A percentile compares a stretch with the other conserved stretches of the same genome.
These are phyloP conservation scores for Lagria hirta DNA, from an alignment of 2,888 invertebrate genomes.

Conservation along the genomic window DNA sequence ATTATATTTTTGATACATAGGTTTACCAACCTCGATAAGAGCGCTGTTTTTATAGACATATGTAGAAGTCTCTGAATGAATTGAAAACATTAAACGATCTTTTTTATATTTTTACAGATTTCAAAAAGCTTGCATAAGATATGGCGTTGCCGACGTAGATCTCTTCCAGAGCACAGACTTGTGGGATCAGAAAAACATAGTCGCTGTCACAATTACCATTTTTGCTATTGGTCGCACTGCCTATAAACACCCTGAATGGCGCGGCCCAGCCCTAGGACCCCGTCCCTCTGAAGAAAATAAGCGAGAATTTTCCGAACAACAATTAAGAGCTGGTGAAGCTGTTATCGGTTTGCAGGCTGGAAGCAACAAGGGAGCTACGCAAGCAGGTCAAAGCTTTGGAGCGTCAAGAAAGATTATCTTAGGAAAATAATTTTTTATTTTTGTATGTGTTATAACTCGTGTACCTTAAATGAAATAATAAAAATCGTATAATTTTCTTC, in stretches of 20 bases:
- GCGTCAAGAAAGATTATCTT: constrained; percentile 79
- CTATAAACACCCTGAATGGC: constrained; percentile 81
- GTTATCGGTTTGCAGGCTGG: constrained; percentile 89
- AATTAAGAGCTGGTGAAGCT: constrained; percentile 78
- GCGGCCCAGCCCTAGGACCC: constrained; percentile 80
- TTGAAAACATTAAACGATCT: too few relatives aligned
- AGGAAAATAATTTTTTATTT: constrained; percentile 65
- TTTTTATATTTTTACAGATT: too few relatives aligned
- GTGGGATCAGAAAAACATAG: constrained; percentile 88
- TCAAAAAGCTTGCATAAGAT: constrained; percentile 76
- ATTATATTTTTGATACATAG: too few relatives aligned
- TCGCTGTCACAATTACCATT: constrained; percentile 83
- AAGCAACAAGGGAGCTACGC: constrained; percentile 80
- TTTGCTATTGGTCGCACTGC: constrained; percentile 87
- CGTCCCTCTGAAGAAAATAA: constrained; percentile 83
- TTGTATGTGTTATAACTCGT: too few relatives aligned
- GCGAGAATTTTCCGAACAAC: constrained; percentile 79
- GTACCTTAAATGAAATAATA: background rate
- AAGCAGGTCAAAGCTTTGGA: constrained; percentile 86
- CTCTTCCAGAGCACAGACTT: constrained; percentile 90
- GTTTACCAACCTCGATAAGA: too few relatives aligned
- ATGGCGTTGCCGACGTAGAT: constrained; percentile 85
- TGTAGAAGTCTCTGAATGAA: too few relatives aligned
- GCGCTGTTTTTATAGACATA: too few relatives aligned
- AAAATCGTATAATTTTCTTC: too few relatives aligned